These are phyloP conservation scores for Bimastos eiseni DNA, from an alignment of 2,888 invertebrate genomes.

Conservation along the genomic window DNA sequence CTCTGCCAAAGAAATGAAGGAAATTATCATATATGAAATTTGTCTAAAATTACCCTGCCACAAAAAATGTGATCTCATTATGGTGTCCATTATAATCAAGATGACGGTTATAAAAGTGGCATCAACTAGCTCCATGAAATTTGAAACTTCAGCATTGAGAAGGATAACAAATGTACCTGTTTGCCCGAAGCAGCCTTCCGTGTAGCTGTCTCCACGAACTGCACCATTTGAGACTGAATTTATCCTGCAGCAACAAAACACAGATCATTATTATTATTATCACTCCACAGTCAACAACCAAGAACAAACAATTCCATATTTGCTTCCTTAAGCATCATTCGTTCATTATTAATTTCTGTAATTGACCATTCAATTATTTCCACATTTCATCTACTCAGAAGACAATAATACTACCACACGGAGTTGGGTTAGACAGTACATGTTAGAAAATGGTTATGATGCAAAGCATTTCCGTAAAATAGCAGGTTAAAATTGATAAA, in stretches of 20 bases:
- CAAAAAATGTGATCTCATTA: too few relatives aligned
- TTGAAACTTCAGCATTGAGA: not conserved
- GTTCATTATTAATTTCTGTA: too few relatives aligned
- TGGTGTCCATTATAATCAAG: not conserved
- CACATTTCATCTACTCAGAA: not conserved
- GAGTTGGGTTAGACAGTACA: not conserved
- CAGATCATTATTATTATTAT: too few relatives aligned
- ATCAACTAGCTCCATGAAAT: not conserved
- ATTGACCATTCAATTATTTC: too few relatives aligned
- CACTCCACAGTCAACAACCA: not conserved
- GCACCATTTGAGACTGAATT: slow-evolving; percentile 37
- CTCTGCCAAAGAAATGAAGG: too few relatives aligned
- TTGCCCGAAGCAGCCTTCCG: slow-evolving; percentile 35
- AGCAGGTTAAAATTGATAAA: not conserved
- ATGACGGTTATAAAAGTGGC: not conserved
- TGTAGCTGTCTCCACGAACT: slow-evolving; percentile 34
- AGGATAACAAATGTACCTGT: slow-evolving; percentile 31
- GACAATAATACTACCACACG: not conserved
- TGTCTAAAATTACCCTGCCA: too few relatives aligned
- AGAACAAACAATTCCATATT: not conserved
- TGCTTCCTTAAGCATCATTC: too few relatives aligned
- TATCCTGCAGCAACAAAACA: slow-evolving; percentile 31
- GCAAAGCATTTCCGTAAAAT: not conserved
- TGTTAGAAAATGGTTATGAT: not conserved
- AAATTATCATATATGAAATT: too few relatives aligned